Conservation (phyloP, 2,113 vertebrate genomes). For the Melospiza georgiana region DNA sequence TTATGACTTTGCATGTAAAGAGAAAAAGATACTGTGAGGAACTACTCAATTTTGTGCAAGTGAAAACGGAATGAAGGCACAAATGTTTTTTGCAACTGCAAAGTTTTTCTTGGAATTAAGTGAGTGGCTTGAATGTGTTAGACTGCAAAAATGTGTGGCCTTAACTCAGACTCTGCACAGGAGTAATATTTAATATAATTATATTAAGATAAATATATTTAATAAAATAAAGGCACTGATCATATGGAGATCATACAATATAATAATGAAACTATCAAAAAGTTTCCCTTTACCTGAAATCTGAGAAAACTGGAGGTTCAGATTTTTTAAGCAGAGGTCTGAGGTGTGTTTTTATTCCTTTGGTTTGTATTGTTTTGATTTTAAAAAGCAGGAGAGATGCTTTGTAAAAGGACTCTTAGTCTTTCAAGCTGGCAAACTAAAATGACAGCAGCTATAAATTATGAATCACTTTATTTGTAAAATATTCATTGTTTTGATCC, state of each 20-base stretch:
- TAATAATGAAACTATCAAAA: neutral
- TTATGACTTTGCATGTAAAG: neutral
- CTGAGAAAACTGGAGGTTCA: neutral
- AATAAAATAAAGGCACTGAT: neutral
- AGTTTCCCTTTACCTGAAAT: neutral
- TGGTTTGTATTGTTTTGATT: neutral
- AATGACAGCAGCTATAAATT: slow-evolving; percentile 56
- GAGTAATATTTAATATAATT: neutral
- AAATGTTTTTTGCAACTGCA: neutral
- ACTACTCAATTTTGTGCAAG: neutral
- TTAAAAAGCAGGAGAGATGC: neutral
- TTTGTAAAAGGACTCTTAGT: neutral
- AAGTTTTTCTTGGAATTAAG: neutral
- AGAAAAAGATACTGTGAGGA: neutral
- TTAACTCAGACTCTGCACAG: neutral
- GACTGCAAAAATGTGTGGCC: neutral
- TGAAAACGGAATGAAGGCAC: neutral
- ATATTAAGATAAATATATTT: neutral
- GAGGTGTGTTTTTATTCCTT: neutral
- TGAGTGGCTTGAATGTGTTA: neutral
- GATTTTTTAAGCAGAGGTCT: neutral
- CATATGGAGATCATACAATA: neutral
- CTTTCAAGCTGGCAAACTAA: slow-evolving; percentile 22
- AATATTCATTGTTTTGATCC: slow-evolving; percentile 60
- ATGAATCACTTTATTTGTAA: slow-evolving; percentile 52